Percentiles rank a stretch among this genome's conserved stretches.
Conservation (phyloP, 2,888 invertebrate species). For the Dione vanillae region DNA sequence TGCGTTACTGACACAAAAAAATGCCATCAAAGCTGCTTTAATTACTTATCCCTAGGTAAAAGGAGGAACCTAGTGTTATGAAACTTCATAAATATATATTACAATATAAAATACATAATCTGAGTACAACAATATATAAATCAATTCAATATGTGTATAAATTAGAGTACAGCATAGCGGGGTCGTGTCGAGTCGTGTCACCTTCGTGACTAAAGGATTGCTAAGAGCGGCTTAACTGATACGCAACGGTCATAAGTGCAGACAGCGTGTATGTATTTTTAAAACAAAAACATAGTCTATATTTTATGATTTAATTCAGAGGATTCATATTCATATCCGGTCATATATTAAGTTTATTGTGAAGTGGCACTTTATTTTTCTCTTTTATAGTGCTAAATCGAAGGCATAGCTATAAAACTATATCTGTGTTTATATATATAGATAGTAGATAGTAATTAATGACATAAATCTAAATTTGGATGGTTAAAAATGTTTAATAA, state of each 20-base stretch:
- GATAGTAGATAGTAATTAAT: too few relatives aligned
- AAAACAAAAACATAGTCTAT: not conserved
- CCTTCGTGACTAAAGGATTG: constrained; percentile 52
- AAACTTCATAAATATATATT: too few relatives aligned
- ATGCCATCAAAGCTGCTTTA: too few relatives aligned
- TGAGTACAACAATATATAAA: not conserved
- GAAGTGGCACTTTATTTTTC: not conserved
- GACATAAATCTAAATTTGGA: too few relatives aligned
- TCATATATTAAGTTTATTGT: not conserved
- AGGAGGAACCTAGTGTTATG: too few relatives aligned
- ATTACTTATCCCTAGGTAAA: too few relatives aligned
- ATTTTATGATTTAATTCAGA: not conserved
- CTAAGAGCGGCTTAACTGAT: constrained; percentile 8
- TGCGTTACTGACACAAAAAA: too few relatives aligned
- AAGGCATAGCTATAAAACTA: not conserved
- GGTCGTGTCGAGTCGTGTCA: constrained; percentile 61
- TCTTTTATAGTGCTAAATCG: not conserved
- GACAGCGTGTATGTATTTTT: constrained; percentile 4
- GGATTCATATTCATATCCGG: not conserved
- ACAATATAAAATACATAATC: too few relatives aligned
- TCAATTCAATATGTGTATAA: constrained; percentile 3
- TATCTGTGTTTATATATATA: not conserved
- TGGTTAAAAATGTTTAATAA: too few relatives aligned
- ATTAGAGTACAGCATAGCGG: constrained; percentile 8
- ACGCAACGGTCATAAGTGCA: constrained; percentile 7